phyloP scores from a whole-genome alignment of 2,888 invertebrate species.

The Diplazon laetatorius region DNA sequence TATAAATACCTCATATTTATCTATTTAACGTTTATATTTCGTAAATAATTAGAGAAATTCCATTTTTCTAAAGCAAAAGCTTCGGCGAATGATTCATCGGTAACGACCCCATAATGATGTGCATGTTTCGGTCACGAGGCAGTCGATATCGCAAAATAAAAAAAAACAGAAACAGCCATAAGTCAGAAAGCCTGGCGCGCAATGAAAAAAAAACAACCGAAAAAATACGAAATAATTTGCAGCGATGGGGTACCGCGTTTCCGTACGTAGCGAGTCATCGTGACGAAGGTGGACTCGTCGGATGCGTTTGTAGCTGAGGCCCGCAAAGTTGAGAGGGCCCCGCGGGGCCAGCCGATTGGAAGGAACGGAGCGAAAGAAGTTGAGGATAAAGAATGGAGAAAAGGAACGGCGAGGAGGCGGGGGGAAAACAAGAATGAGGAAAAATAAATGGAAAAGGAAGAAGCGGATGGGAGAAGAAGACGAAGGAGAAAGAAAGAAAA shows the following conservation, averaged over 20 bases:
- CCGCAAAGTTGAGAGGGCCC: conserved; percentile 46
- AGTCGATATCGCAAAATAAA: conserved; percentile 30
- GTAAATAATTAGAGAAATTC: no score
- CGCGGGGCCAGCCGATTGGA: conserved; percentile 57
- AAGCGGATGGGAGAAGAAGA: conserved; percentile 41
- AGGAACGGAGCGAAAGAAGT: conserved; percentile 53
- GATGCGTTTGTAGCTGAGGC: conserved; percentile 44
- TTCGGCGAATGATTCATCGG: no score
- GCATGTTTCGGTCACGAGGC: conserved; percentile 21
- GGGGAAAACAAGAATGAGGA: conserved; percentile 38
- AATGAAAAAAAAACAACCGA: conserved; percentile 24
- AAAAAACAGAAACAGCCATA: conserved; percentile 31
- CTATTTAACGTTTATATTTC: no score
- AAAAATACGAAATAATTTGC: conserved; percentile 50
- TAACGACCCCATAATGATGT: no score
- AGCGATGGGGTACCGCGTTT: conserved; percentile 28
- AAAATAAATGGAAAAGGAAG: conserved; percentile 39
- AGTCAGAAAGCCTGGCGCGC: neutral
- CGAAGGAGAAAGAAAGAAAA: conserved; percentile 27
- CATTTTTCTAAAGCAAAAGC: no score
- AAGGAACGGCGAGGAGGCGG: conserved; percentile 48
- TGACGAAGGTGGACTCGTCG: conserved; percentile 53
- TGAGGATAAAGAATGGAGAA: conserved; percentile 45
- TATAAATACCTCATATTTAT: no score
- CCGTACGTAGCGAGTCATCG: conserved; percentile 57